Evolutionary conservation across 2,113 vertebrate species (phyloP), one percentile per base, ranked within the genome.

Genomic region (Cyprinodon tularosa): DNA sequence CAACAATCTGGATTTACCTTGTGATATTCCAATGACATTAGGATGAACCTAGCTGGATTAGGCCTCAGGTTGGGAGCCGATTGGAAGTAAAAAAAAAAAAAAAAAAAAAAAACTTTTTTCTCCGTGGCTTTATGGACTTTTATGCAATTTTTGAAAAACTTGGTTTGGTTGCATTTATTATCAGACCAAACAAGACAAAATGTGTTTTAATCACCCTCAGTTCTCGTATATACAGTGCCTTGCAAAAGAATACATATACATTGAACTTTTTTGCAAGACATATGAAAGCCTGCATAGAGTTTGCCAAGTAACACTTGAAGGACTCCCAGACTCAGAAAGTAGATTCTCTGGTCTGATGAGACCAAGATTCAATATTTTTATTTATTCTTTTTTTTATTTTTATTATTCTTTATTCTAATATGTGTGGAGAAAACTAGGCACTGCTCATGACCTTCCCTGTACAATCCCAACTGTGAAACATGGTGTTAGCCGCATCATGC

Each of bases 1-100:
- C 81, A 87, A 62, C 73, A 88, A 84, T 89, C 81, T 89, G 88
- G 86, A 86, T 92, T 90, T 90, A 77, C 83, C 83, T 86, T 81
- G 72, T 86, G 84, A 86, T 87, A 87, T 84, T 86, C 84, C 80
- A 90, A 88, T 80, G 77, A 82, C 82, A 75, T 89, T 77, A 76
- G 67, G 83, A 64, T 71, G 75, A 81, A 80, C 72, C 77, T 79
- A 81, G 79, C 74, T 66, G 84, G 87, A 82, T 90, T 84, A 84
- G 84, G 60, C 76, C 66, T 71, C 22, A 10, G 77, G 74, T 76
- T 63, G 62, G 81, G 57, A 87, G 84, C 57, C 3, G 17, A 59
- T 84, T 80, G 76, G 61, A 76, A 66, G 66, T 75, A 22, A 77
- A 69, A 15, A 2, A 90, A 80, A 87, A 90, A 88, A 57, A 39